Percentiles rank a stretch among this genome's conserved stretches.
Conservation (phyloP, 2,797 vertebrate species). For the Tachyglossus aculeatus region DNA sequence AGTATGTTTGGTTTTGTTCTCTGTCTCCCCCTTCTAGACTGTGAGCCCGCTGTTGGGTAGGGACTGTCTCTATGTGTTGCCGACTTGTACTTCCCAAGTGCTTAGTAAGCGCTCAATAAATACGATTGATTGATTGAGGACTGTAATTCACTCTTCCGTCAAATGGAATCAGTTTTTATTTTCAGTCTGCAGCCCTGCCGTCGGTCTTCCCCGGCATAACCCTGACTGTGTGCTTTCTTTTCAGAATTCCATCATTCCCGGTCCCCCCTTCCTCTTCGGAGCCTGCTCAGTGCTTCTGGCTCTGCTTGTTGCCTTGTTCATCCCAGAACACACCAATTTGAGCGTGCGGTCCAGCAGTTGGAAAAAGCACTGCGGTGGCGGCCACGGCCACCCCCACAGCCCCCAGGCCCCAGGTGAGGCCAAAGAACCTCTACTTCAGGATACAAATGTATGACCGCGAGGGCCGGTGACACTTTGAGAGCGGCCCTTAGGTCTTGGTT, state of each 20-base stretch:
- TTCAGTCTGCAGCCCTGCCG: too few relatives aligned
- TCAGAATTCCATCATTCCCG: constrained; percentile 86
- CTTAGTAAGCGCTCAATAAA: too few relatives aligned
- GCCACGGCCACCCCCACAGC: constrained; percentile 82
- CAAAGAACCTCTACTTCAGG: constrained; percentile 87
- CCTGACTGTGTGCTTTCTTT: constrained; percentile 23
- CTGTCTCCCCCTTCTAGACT: too few relatives aligned
- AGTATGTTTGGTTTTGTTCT: too few relatives aligned
- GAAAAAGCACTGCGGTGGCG: constrained; percentile 84
- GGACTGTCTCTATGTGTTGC: too few relatives aligned
- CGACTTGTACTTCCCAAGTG: too few relatives aligned
- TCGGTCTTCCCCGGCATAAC: neutral
- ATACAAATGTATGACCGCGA: constrained; percentile 82
- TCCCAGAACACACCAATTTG: constrained; percentile 84
- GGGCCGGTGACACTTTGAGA: constrained; percentile 24
- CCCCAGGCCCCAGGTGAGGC: constrained; percentile 84
- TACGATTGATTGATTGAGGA: too few relatives aligned
- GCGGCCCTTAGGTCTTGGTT: constrained; percentile 50
- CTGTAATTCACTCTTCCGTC: too few relatives aligned
- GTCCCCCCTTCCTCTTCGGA: constrained; percentile 86
- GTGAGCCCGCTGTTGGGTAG: too few relatives aligned
- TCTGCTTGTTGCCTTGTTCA: constrained; percentile 88
- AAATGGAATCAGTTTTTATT: too few relatives aligned
- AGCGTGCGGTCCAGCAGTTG: constrained; percentile 77
- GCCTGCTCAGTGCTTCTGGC: constrained; percentile 86